These are phyloP conservation scores for Antedon mediterranea DNA, from an alignment of 53 echinoderm and acorn worm species.

Conservation along the genomic window DNA sequence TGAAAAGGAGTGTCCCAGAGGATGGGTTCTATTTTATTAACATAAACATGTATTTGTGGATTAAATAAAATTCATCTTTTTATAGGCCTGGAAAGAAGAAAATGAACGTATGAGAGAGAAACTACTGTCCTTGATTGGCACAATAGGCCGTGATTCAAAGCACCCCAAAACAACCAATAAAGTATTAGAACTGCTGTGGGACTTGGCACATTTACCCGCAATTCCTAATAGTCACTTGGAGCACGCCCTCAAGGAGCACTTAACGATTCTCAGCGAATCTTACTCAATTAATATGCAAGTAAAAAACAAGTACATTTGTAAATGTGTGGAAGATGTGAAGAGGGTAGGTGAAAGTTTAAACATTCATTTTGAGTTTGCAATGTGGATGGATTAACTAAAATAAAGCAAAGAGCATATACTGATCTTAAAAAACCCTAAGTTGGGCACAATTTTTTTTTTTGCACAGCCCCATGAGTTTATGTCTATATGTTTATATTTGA, in stretches of 20 bases:
- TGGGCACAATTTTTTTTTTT: too few relatives aligned
- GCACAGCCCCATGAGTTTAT: too few relatives aligned
- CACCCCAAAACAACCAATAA: conserved; percentile 80
- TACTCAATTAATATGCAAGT: conserved; percentile 62
- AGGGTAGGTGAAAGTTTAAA: conserved; percentile 29
- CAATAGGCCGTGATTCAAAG: conserved; percentile 75
- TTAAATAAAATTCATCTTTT: too few relatives aligned
- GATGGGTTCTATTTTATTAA: too few relatives aligned
- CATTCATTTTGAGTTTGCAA: too few relatives aligned
- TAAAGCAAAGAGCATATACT: too few relatives aligned
- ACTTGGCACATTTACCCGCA: conserved; percentile 81
- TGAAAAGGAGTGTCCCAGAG: too few relatives aligned
- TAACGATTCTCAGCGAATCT: conserved; percentile 88
- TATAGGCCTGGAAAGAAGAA: conserved; percentile 82
- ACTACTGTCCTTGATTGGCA: conserved; percentile 77
- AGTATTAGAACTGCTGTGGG: conserved; percentile 90
- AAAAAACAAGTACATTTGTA: conserved; percentile 73
- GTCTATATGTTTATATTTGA: too few relatives aligned
- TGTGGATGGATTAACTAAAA: too few relatives aligned
- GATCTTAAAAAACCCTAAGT: too few relatives aligned
- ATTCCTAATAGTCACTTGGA: conserved; percentile 71
- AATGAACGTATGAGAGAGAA: conserved; percentile 94
- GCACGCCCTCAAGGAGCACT: conserved; percentile 89
- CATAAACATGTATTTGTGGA: too few relatives aligned
- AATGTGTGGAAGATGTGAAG: conserved; percentile 88